Percentiles rank a stretch among this genome's conserved stretches.
phyloP scores from a whole-genome alignment of 2,113 vertebrate species.

The Columba livia region DNA sequence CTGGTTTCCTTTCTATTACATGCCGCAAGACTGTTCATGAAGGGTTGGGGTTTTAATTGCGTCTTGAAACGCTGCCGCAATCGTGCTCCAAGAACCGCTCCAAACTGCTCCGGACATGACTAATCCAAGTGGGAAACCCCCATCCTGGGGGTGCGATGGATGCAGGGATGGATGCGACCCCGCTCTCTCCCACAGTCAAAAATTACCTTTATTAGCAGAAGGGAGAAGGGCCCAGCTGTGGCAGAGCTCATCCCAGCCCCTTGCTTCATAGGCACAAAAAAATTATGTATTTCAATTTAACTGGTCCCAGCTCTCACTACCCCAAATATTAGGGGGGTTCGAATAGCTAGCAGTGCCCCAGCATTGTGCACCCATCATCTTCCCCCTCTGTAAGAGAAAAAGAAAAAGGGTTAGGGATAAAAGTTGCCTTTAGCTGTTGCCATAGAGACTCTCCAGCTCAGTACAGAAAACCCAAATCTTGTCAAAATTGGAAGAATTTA shows the following conservation, averaged over 20 bases:
- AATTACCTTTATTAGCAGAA: neutral
- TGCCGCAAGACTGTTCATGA: neutral
- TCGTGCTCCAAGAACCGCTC: neutral
- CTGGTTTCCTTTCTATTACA: slow-evolving; percentile 28
- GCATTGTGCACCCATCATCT: neutral
- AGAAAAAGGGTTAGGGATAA: neutral
- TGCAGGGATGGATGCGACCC: neutral
- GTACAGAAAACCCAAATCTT: slow-evolving; percentile 48
- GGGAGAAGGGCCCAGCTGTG: neutral
- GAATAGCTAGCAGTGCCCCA: neutral
- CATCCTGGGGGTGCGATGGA: neutral
- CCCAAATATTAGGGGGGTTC: neutral
- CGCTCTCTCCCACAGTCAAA: neutral
- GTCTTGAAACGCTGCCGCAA: neutral
- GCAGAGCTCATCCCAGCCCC: neutral
- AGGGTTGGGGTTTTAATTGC: neutral
- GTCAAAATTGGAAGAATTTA: slow-evolving; percentile 45
- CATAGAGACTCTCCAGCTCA: slow-evolving; percentile 52
- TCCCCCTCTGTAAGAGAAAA: neutral
- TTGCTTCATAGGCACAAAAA: neutral
- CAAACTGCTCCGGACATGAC: neutral
- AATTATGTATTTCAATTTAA: neutral
- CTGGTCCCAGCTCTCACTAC: neutral
- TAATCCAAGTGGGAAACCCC: neutral
- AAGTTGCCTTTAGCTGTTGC: slow-evolving; percentile 64